Conservation (phyloP, 2,888 invertebrate species). For the Athalia rosae region DNA sequence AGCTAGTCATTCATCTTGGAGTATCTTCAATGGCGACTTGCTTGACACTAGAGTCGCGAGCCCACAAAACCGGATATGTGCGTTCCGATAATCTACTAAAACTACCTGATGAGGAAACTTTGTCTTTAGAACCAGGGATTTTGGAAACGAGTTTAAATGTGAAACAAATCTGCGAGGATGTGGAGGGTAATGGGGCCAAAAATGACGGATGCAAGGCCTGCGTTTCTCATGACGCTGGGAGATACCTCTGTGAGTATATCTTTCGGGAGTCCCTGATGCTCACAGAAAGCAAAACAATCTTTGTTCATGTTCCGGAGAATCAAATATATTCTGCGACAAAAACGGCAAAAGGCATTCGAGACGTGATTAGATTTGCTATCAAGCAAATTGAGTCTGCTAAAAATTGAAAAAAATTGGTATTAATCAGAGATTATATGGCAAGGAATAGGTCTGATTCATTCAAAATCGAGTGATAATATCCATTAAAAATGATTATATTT, state of each 20-base stretch:
- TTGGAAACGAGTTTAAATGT: slow-evolving; percentile 77
- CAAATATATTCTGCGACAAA: slow-evolving; percentile 78
- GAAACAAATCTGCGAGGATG: slow-evolving; percentile 75
- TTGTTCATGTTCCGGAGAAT: slow-evolving; percentile 87
- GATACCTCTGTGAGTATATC: slow-evolving; percentile 89
- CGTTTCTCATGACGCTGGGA: slow-evolving; percentile 80
- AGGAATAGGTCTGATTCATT: no score
- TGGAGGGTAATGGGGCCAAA: slow-evolving; percentile 71
- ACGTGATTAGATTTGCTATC: slow-evolving; percentile 70
- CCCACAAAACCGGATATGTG: slow-evolving; percentile 79
- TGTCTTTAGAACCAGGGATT: slow-evolving; percentile 54
- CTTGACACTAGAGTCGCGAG: slow-evolving; percentile 82
- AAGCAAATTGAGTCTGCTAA: slow-evolving; percentile 52
- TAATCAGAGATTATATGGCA: neutral
- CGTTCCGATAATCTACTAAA: slow-evolving; percentile 71
- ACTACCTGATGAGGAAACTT: no score
- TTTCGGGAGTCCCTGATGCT: slow-evolving; percentile 85
- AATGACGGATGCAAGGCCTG: slow-evolving; percentile 71
- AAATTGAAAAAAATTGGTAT: neutral
- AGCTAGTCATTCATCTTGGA: slow-evolving; percentile 89
- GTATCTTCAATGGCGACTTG: slow-evolving; percentile 79
- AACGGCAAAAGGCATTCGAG: slow-evolving; percentile 77
- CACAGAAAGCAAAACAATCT: slow-evolving; percentile 79
- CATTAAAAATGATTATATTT: neutral
- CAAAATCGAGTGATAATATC: no score